Evolutionary conservation across 2,888 invertebrate species (phyloP), one percentile per base, ranked within the genome.

Genomic region (Plagiodera versicolora): DNA sequence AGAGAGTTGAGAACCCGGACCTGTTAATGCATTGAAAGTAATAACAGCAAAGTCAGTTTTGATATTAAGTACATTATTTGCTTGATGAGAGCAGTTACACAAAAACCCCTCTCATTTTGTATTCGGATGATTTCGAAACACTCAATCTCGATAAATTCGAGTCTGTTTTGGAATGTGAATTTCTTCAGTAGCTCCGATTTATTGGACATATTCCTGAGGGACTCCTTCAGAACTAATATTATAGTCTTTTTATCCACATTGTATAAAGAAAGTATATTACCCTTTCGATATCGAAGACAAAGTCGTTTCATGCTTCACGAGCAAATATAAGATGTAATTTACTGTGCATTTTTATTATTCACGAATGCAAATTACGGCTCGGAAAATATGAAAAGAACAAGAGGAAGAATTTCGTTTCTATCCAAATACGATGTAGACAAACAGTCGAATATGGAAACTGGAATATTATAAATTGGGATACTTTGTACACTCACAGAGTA

Each of bases 291-390:
- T 53, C 20, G 24, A 53, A 44, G 14, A 53, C 53, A 44, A 45
- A 45, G 53, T 53, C 19, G 20, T 53, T 53, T 53, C 17, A 53
- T 53, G 19, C 14, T n/a, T 53, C 44, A 53, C 28, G 24, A 16
- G 16, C 44, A 18, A 10, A 14, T 24, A 24, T 6, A 14, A 39
- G 14, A 39, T 11, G 39, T 39, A 39, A 39, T 39, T 39, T 14
- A 39, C 6, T 14, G 39, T 14, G 39, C 39, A 39, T 39, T n/a
- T 39, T 14, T 14, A 39, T 14, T 39, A 39, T 39, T 39, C 39
- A 11, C 39, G 39, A 39, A 39, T 39, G 39, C 39, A 39, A 39
- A 39, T 39, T 39, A 39, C 39, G 4, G n/a, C 39, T 39, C 39
- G 39, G 39, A 14, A 14, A 14, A 39, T 39, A 39, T 39, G 14